Evolutionary conservation across 1,140 invertebrate genomes (phyloP).

Genomic region (Apis dorsata): DNA sequence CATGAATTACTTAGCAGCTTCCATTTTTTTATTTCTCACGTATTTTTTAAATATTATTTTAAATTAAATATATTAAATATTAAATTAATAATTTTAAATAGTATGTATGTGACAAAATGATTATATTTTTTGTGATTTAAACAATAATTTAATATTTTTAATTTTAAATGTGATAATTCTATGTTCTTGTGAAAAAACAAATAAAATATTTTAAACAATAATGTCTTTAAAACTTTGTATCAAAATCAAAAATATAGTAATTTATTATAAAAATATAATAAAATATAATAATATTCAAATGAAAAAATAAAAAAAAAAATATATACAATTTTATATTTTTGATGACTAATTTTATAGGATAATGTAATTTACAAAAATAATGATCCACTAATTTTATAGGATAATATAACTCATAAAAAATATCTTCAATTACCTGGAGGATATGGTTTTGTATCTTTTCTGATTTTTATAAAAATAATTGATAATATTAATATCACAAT

Average conservation of each 20-base stretch:
- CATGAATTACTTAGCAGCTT: no score
- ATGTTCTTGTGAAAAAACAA: not conserved
- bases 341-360: not conserved
- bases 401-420: not conserved
- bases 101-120: not conserved
- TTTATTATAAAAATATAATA: no score
- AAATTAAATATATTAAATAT: not conserved
- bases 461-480: not conserved
- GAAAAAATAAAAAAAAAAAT: not conserved
- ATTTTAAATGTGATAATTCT: not conserved
- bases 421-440: conserved; percentile 46
- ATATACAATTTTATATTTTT: no score
- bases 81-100: not conserved
- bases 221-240: no score
- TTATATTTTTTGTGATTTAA: not conserved
- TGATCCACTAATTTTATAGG: not conserved
- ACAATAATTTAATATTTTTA: not conserved
- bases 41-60: not conserved
- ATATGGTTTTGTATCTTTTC: not conserved
- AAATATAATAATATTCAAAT: not conserved
- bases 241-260: not conserved
- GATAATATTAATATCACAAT: not conserved
- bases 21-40: not conserved
- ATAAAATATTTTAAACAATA: not conserved
- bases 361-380: no score